Conservation (phyloP, 2,888 invertebrate species). For the Acanthosoma haemorrhoidale region DNA sequence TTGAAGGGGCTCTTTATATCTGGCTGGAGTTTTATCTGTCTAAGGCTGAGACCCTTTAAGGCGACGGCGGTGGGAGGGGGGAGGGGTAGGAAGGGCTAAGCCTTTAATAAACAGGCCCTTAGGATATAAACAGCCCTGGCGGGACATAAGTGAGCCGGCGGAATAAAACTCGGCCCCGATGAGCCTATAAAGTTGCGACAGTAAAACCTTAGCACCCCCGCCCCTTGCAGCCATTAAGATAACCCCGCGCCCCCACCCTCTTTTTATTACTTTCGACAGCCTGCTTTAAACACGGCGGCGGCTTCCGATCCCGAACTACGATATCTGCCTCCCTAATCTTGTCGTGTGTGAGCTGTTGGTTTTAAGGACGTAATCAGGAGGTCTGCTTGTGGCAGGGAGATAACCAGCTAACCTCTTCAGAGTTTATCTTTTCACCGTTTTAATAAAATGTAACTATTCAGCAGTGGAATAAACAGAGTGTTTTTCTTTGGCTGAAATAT, state of each 20-base stretch:
- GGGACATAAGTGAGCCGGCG: slow-evolving; percentile 6
- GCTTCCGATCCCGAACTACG: no score
- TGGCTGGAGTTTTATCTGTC: background rate
- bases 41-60: no score
- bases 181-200: background rate
- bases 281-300: no score
- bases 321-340: no score
- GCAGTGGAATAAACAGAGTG: no score
- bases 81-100: background rate
- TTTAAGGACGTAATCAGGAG: no score
- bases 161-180: background rate
- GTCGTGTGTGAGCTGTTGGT: no score
- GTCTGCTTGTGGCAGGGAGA: no score
- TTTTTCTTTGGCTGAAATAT: no score
- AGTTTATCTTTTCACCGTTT: no score
- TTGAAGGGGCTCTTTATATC: background rate
- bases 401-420: no score
- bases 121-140: slow-evolving; percentile 12
- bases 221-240: background rate
- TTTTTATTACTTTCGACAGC: background rate
- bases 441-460: no score
- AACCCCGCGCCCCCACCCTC: background rate
- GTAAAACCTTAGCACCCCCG: background rate
- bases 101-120: slow-evolving; percentile 29
- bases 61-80: background rate